phyloP scores from a whole-genome alignment of 2,113 vertebrate genomes.

The Chaenogobius annularis region DNA sequence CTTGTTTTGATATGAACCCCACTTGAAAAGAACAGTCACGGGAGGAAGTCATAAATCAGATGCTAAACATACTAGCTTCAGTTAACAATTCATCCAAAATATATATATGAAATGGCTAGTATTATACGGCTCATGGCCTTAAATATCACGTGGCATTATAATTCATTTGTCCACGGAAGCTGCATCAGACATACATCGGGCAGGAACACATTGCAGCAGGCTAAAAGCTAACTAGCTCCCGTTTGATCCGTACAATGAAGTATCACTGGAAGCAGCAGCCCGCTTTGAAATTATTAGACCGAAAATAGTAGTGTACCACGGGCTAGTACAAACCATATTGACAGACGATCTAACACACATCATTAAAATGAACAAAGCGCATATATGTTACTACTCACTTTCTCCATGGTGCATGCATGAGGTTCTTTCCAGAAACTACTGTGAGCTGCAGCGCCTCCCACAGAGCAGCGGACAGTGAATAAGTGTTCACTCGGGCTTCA shows the following conservation, averaged over 20 bases:
- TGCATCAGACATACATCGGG: not conserved
- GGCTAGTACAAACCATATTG: rapidly evolving
- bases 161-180: not conserved
- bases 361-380: not conserved
- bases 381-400: constrained; percentile 69
- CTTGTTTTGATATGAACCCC: too few relatives aligned
- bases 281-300: not conserved
- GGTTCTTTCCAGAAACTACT: constrained; percentile 83
- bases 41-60: not conserved
- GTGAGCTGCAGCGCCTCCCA: constrained; percentile 63
- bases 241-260: constrained; percentile 19
- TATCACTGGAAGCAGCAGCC: constrained; percentile 1
- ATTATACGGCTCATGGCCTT: not conserved
- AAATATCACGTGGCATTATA: not conserved
- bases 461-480: constrained; percentile 46
- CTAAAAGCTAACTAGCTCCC: constrained; percentile 40
- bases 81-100: not conserved
- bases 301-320: not conserved
- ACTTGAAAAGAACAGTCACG: not conserved
- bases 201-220: constrained; percentile 41
- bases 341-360: not conserved
- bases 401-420: constrained; percentile 81
- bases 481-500: not conserved
- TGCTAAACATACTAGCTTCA: not conserved
- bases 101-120: not conserved